Conservation (phyloP, 2,888 invertebrate genomes). For the Masnerella sp. region DNA sequence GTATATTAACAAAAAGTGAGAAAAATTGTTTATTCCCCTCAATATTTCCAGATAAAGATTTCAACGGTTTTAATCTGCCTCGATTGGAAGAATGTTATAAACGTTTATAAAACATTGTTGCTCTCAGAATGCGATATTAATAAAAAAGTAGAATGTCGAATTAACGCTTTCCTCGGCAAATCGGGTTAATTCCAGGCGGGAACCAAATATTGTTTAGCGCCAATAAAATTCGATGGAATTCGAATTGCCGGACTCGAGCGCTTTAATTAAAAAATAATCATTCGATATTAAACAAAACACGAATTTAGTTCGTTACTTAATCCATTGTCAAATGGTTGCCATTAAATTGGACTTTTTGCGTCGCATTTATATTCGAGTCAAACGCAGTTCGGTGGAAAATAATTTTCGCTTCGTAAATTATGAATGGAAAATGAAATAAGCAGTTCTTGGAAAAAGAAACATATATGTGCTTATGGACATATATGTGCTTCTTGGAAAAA, state of each 20-base stretch:
- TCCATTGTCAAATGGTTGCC: neutral
- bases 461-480: too few species aligned
- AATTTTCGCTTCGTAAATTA: conserved; percentile 6
- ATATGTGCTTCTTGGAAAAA: too few species aligned
- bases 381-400: neutral
- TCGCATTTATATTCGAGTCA: conserved; percentile 27
- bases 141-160: neutral
- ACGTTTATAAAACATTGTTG: neutral
- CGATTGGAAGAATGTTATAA: too few species aligned
- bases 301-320: neutral
- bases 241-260: neutral
- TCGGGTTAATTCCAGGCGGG: too few species aligned
- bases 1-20: too few species aligned
- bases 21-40: too few species aligned
- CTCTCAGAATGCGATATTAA: too few species aligned
- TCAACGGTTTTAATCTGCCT: too few species aligned
- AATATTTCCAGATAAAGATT: too few species aligned
- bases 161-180: conserved; percentile 1
- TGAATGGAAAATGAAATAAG: neutral
- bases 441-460: too few species aligned
- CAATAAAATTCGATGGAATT: neutral
- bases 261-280: conserved; percentile 22
- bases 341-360: conserved; percentile 15
- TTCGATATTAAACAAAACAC: neutral
- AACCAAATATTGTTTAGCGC: too few species aligned